Conservation (phyloP, 2,797 vertebrate genomes). For the Phrynocephalus forsythii region DNA sequence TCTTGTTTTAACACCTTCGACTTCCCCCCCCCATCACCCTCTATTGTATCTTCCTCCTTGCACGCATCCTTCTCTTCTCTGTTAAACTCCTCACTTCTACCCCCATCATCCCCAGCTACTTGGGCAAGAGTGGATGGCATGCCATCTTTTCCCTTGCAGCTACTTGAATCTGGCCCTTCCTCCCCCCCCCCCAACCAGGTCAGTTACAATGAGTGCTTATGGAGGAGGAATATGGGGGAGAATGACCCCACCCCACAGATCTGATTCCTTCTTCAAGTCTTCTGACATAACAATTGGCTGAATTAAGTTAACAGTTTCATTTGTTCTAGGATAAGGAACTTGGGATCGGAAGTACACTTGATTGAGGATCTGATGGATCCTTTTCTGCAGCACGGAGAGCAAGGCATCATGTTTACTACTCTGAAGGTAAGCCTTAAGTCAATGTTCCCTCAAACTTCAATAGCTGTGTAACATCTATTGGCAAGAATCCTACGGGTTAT, state of each 20-base stretch:
- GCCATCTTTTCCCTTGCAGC: too few species aligned
- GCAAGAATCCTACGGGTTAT: too few species aligned
- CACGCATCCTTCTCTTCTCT: too few species aligned
- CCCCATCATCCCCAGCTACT: too few species aligned
- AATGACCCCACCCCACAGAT: neutral
- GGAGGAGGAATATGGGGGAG: neutral
- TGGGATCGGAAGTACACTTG: slow-evolving; percentile 96
- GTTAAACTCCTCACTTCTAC: too few species aligned
- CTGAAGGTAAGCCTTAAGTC: slow-evolving; percentile 84
- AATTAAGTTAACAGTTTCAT: neutral
- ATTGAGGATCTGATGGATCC: slow-evolving; percentile 99
- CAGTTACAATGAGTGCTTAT: neutral
- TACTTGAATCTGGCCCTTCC: too few species aligned
- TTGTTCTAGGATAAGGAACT: slow-evolving; percentile 89
- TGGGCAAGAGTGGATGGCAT: too few species aligned
- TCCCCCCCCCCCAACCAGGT: too few species aligned
- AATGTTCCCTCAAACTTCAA: neutral
- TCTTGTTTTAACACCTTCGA: too few species aligned
- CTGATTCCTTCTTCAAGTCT: neutral
- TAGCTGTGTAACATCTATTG: neutral
- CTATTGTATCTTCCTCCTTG: too few species aligned
- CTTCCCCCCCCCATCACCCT: too few species aligned
- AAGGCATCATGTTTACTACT: slow-evolving; percentile 99
- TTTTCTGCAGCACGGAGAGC: slow-evolving; percentile 95
- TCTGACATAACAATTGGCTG: neutral